These are phyloP conservation scores for Agrotis segetum DNA, from an alignment of 2,888 invertebrate genomes.

Conservation along the genomic window DNA sequence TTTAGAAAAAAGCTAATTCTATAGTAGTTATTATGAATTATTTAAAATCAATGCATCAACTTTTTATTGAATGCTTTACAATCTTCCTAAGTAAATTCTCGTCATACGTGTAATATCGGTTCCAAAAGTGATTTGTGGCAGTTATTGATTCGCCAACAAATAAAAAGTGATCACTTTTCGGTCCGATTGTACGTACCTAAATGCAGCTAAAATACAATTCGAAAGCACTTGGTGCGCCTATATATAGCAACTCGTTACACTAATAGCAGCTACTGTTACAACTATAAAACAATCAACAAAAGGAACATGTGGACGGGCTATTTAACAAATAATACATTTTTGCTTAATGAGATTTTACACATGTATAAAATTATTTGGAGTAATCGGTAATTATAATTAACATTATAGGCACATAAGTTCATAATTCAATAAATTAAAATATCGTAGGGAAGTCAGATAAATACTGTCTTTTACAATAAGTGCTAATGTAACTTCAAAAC, in stretches of 20 bases:
- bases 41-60: constrained; percentile 62
- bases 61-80: constrained; percentile 63
- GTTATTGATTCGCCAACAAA: constrained; percentile 35
- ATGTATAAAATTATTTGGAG: constrained; percentile 25
- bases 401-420: constrained; percentile 15
- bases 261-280: constrained; percentile 69
- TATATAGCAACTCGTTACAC: constrained; percentile 59
- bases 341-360: constrained; percentile 14
- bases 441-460: constrained; percentile 1
- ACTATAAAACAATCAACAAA: constrained; percentile 63
- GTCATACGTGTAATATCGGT: constrained; percentile 52
- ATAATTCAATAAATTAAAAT: not conserved
- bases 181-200: constrained; percentile 50
- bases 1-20: constrained; percentile 71
- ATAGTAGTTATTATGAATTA: constrained; percentile 68
- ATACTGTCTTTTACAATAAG: not conserved
- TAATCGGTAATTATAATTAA: constrained; percentile 23
- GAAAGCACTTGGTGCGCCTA: constrained; percentile 72
- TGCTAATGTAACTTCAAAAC: constrained; percentile 17
- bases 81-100: constrained; percentile 56
- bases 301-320: constrained; percentile 73
- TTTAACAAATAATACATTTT: constrained; percentile 48
- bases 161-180: constrained; percentile 45
- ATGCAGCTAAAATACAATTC: constrained; percentile 61
- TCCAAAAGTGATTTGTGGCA: constrained; percentile 52